These are phyloP conservation scores for Hystrix brachyura DNA, from an alignment of 2,113 vertebrate genomes.

Conservation along the genomic window DNA sequence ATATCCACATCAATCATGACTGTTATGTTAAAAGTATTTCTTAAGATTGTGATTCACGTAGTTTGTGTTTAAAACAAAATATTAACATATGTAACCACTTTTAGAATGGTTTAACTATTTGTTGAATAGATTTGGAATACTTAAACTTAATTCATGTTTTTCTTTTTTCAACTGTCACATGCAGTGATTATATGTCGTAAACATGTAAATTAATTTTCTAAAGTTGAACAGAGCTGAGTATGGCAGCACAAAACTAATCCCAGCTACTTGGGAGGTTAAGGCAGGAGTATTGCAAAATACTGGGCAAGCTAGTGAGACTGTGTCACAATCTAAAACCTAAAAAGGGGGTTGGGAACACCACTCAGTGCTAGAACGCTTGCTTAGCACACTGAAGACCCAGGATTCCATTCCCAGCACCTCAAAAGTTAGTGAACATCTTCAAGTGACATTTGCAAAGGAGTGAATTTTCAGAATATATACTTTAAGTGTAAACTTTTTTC, in stretches of 20 bases:
- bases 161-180: background rate
- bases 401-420: background rate
- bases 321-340: background rate
- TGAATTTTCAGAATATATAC: background rate
- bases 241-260: background rate
- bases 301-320: background rate
- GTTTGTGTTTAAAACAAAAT: background rate
- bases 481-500: background rate
- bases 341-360: background rate
- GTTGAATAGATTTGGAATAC: background rate
- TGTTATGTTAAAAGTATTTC: background rate
- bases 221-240: background rate
- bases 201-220: background rate
- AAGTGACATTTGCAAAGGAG: background rate
- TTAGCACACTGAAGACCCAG: background rate
- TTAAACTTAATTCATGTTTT: background rate
- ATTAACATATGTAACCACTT: background rate
- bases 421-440: background rate
- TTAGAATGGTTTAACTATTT: background rate
- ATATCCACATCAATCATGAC: background rate
- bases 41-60: background rate
- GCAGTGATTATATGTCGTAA: background rate
- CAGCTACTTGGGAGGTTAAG: background rate
- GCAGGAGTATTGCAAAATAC: background rate
- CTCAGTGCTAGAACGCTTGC: background rate